Conservation (phyloP, 2,797 vertebrate species). For the Phalloptychus januarius region DNA sequence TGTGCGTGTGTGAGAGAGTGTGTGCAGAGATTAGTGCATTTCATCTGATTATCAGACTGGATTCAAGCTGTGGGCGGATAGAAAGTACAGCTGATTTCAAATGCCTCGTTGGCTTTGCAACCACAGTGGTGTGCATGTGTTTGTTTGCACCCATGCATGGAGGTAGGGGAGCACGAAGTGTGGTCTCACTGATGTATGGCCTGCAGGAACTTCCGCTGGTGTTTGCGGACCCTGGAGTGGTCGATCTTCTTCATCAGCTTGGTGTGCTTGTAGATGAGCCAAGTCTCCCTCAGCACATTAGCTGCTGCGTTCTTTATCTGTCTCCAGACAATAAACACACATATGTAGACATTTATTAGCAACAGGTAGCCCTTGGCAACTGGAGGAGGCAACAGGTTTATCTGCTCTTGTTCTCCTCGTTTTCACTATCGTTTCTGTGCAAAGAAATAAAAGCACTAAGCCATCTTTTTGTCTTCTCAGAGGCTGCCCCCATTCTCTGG, state of each 20-base stretch:
- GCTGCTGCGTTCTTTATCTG: constrained; percentile 99
- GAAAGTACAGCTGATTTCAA: constrained; percentile 64
- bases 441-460: constrained; percentile 31
- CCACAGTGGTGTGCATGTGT: constrained; percentile 9
- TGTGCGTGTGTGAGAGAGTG: constrained; percentile 27
- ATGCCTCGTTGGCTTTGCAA: constrained; percentile 40
- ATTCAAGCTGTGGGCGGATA: constrained; percentile 67
- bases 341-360: constrained; percentile 56
- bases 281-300: constrained; percentile 99
- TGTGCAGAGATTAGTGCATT: constrained; percentile 51
- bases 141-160: not conserved
- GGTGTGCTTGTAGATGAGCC: constrained; percentile 99
- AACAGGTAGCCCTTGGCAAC: constrained; percentile 71
- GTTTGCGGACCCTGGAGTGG: constrained; percentile 97
- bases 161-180: constrained; percentile 32
- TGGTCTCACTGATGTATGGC: constrained; percentile 98
- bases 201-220: constrained; percentile 99
- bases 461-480: constrained; percentile 43
- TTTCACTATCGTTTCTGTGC: constrained; percentile 41
- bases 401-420: constrained; percentile 23
- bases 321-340: constrained; percentile 60
- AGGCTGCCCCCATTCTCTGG: constrained; percentile 55
- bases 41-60: constrained; percentile 63
- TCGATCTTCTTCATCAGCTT: constrained; percentile 98
- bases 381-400: constrained; percentile 57